Percentiles rank a stretch among this genome's conserved stretches.
Conservation (phyloP, 2,797 vertebrate species). For the Peromyscus nudipes region DNA sequence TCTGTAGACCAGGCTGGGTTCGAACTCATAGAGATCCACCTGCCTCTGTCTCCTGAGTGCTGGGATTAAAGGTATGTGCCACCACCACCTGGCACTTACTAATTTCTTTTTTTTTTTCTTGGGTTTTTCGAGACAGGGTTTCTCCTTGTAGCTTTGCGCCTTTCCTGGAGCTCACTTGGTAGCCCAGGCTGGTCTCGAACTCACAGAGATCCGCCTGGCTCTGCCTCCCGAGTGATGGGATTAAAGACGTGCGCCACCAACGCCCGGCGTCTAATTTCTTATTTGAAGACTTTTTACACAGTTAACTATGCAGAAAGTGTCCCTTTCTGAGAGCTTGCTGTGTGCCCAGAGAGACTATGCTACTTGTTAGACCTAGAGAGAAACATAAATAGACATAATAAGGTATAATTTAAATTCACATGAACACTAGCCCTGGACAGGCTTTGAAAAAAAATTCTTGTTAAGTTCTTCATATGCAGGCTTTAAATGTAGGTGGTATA, state of each 20-base stretch:
- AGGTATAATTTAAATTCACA: not conserved
- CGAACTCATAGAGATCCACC: not conserved
- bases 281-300: not conserved
- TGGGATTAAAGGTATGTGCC: not conserved
- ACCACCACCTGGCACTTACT: not conserved
- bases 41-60: not conserved
- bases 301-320: not conserved
- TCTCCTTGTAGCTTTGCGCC: too few species aligned
- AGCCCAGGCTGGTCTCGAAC: too few species aligned
- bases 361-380: conserved; percentile 15
- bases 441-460: conserved; percentile 25
- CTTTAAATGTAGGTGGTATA: not conserved
- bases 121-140: too few species aligned
- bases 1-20: not conserved
- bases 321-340: not conserved
- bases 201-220: too few species aligned
- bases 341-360: not conserved
- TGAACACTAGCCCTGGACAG: not conserved
- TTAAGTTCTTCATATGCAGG: not conserved
- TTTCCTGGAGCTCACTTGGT: too few species aligned
- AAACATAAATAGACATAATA: conserved; percentile 34
- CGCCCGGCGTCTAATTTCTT: conserved; percentile 20
- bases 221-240: too few species aligned
- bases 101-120: too few species aligned
- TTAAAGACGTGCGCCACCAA: too few species aligned